Evolutionary conservation across 1,140 invertebrate species (phyloP), one percentile per base, ranked within the genome.

Genomic region (Zaprionus davidi): DNA sequence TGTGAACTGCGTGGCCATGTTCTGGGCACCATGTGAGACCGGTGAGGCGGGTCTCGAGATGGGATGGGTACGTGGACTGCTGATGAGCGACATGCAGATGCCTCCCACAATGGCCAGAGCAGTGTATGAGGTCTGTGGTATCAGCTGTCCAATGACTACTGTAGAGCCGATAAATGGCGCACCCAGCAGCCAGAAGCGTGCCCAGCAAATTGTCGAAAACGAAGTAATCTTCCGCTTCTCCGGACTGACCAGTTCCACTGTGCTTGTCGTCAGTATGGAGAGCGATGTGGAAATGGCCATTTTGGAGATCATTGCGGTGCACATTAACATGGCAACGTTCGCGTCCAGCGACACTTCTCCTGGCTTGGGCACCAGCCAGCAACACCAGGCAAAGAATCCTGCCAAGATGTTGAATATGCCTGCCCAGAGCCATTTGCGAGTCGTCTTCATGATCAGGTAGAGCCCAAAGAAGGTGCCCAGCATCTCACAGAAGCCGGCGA

Each of bases 391-490:
- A 51, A 93, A 91, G 38, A 69, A 83, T 2, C 91, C 92, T 0
- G 91, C 92, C 12, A 92, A 34, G 17, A 93, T 75, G 65, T 93
- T 93, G 41, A 93, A 93, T 11, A 93, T 56, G 9, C 92, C 88
- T 1, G 92, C 82, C 81, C 85, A 92, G 13, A 91, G 49, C 92
- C 92, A 93, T 46, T 93, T 93, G 2, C 82, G 69, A 0, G 81
- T 88, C 15, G 91, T 93, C 5, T 81, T 87, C 62, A 93, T 26
- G 55, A 93, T 93, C 22, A 93, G 71, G 58, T 82, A 82, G 20
- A 93, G 90, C 1, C 93, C 93, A 62, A 93, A 66, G 58, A 93
- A 90, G 5, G 92, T 92, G 62, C 93, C 93, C 44, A 92, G 77
- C 63, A 93, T 91, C 66, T 93, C 93, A 59, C 88, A 82, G 24